Conservation (phyloP, 2,888 invertebrate genomes). For the Pasiphila rectangulata region DNA sequence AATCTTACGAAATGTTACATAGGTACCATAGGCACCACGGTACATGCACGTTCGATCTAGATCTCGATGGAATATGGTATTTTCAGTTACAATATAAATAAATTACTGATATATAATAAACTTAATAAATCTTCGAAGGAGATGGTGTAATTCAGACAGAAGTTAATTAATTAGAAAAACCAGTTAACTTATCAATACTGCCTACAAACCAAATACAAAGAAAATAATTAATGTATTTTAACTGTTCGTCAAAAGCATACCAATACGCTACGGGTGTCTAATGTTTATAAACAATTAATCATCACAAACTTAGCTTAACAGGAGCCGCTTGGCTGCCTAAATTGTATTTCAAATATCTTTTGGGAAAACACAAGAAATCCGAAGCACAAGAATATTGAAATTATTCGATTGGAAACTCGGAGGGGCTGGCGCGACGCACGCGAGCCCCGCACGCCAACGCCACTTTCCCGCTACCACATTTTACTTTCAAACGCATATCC, state of each 20-base stretch:
- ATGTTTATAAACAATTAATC: slow-evolving; percentile 2
- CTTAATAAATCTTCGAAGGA: no score
- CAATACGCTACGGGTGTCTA: not conserved
- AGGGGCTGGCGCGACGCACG: slow-evolving; percentile 56
- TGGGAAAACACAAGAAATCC: slow-evolving; percentile 22
- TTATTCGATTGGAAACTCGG: slow-evolving; percentile 67
- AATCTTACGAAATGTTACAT: slow-evolving; percentile 27
- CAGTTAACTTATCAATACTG: no score
- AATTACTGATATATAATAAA: no score
- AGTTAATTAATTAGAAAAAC: no score
- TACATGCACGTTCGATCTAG: slow-evolving; percentile 55
- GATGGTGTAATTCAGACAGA: no score
- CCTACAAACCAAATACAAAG: no score
- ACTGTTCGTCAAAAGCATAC: slow-evolving; percentile 1
- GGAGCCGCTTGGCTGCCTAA: slow-evolving; percentile 17
- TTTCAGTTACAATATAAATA: no score
- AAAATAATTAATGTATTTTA: no score
- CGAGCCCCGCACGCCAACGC: slow-evolving; percentile 51
- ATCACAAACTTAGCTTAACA: not conserved
- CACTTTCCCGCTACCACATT: slow-evolving; percentile 72
- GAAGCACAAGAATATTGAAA: slow-evolving; percentile 43
- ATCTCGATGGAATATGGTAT: slow-evolving; percentile 38
- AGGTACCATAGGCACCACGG: slow-evolving; percentile 43
- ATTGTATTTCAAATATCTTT: slow-evolving; percentile 22
- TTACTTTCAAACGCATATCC: slow-evolving; percentile 77